Conservation (phyloP, 2,888 invertebrate genomes). For the Platyscelio sp. region DNA sequence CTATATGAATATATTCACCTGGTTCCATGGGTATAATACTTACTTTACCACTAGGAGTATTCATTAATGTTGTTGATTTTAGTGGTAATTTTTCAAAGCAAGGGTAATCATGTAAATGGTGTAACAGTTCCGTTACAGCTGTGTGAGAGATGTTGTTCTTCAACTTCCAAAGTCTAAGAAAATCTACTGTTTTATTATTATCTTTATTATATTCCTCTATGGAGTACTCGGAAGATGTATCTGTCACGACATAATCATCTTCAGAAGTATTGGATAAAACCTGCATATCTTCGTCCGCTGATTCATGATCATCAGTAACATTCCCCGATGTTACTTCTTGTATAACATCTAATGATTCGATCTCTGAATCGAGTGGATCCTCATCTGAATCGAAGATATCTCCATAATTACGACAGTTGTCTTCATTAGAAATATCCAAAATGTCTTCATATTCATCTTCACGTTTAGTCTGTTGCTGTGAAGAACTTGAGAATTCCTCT, state of each 20-base stretch:
- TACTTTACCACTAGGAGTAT: slow-evolving; percentile 39
- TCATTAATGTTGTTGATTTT: slow-evolving; percentile 25
- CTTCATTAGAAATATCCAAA: background rate
- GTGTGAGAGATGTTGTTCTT: slow-evolving; percentile 13
- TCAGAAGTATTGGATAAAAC: background rate
- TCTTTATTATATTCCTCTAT: background rate
- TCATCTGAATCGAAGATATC: background rate
- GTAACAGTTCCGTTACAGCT: slow-evolving; percentile 24
- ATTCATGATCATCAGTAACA: background rate
- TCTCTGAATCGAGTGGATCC: background rate
- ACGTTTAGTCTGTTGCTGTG: background rate
- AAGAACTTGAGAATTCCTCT: background rate
- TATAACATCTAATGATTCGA: background rate
- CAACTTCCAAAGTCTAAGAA: slow-evolving; percentile 31
- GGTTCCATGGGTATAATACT: slow-evolving; percentile 10
- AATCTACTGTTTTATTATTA: background rate
- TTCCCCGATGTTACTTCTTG: background rate
- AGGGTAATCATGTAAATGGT: slow-evolving; percentile 3
- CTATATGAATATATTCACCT: slow-evolving; percentile 43
- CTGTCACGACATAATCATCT: background rate
- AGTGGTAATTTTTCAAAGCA: slow-evolving; percentile 13
- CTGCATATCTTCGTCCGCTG: no score
- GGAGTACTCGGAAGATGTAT: background rate
- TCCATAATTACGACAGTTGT: background rate
- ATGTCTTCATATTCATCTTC: background rate